Evolutionary conservation across 2,797 vertebrate species (phyloP).

Genomic region (Argya squamiceps): DNA sequence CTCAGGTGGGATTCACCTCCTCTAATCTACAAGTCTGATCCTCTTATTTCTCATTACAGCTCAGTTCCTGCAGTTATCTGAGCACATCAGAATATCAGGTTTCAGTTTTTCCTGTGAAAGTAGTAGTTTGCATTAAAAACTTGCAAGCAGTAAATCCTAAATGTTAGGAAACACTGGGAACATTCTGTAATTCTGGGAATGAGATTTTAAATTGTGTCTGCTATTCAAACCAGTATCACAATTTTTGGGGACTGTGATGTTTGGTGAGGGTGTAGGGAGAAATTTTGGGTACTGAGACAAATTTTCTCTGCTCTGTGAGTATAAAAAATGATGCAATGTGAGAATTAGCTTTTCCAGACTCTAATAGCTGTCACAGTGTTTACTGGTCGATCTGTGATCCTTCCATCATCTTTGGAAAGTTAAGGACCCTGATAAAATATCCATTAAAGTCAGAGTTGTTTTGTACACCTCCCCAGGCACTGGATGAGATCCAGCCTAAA

Average conservation of each 20-base stretch:
- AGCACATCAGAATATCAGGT: background rate
- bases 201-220: background rate
- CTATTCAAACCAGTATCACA: background rate
- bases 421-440: constrained; percentile 4
- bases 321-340: background rate
- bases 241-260: background rate
- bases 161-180: background rate
- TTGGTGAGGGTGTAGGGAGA: background rate
- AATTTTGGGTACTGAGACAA: background rate
- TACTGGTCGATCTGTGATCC: background rate
- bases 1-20: background rate
- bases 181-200: background rate
- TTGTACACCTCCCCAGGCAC: background rate
- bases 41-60: background rate
- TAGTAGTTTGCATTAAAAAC: background rate
- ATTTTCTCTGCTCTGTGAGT: background rate
- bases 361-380: background rate
- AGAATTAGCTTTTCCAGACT: background rate
- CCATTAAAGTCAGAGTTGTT: constrained; percentile 6
- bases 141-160: background rate
- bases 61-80: background rate
- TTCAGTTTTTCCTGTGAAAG: background rate
- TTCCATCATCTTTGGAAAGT: background rate
- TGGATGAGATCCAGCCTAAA: constrained; percentile 1
- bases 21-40: background rate